These are phyloP conservation scores for Aleiodes sp. DNA, from an alignment of 1,140 invertebrate species.

Conservation along the genomic window DNA sequence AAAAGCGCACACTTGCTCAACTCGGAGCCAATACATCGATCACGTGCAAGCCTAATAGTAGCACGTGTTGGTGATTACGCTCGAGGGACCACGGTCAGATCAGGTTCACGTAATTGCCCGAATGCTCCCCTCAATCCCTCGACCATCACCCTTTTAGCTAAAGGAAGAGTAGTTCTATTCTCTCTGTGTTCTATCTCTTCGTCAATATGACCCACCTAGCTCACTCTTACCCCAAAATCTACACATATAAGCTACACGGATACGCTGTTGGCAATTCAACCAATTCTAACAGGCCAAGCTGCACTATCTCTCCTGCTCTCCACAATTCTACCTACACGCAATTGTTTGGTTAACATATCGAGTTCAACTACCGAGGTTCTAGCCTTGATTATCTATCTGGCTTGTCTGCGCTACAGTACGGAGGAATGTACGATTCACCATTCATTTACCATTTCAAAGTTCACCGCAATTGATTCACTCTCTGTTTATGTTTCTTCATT, in stretches of 20 bases:
- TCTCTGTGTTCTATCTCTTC: background rate
- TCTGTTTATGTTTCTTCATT: too few relatives aligned
- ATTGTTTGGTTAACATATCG: conserved; percentile 30
- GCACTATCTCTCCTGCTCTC: conserved; percentile 50
- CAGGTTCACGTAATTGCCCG: conserved; percentile 58
- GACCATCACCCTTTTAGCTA: conserved; percentile 33
- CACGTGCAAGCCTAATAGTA: conserved; percentile 58
- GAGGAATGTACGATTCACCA: too few relatives aligned
- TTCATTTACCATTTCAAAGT: too few relatives aligned
- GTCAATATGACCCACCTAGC: background rate
- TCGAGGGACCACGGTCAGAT: conserved; percentile 55
- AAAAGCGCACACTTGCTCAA: background rate
- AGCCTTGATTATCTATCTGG: background rate
- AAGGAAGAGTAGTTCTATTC: background rate
- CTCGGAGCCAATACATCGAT: conserved; percentile 48
- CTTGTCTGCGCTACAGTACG: too few relatives aligned
- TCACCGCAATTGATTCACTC: too few relatives aligned
- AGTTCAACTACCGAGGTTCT: background rate
- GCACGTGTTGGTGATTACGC: conserved; percentile 60
- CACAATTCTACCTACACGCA: conserved; percentile 44
- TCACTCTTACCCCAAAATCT: background rate
- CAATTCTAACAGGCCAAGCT: conserved; percentile 48
- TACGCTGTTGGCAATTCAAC: conserved; percentile 20
- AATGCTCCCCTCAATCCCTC: conserved; percentile 57
- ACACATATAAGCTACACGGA: conserved; percentile 32